phyloP scores from a whole-genome alignment of 1,140 invertebrate genomes.

The Tetragonula clypearis region DNA sequence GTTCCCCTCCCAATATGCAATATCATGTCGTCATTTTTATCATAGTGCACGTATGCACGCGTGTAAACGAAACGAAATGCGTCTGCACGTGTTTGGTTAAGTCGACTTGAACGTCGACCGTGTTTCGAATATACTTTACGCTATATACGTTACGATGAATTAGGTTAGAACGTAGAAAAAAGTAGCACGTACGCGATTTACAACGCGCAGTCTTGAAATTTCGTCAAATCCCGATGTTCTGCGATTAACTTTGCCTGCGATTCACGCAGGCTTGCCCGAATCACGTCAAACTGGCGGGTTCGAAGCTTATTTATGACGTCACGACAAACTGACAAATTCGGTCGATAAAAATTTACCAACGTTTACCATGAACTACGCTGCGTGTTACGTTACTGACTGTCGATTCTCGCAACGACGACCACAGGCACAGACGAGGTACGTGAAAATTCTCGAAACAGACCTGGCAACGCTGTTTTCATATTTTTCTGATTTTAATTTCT shows the following conservation, averaged over 20 bases:
- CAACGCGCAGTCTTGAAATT: too few relatives aligned
- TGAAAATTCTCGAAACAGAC: too few relatives aligned
- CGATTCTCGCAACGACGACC: background rate
- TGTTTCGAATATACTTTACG: background rate
- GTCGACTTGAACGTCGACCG: background rate
- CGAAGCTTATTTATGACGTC: background rate
- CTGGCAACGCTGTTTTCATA: too few relatives aligned
- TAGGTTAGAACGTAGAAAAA: background rate
- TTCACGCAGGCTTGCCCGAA: background rate
- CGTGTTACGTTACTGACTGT: slow-evolving; percentile 33
- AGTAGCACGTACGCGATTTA: background rate
- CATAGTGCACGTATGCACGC: background rate
- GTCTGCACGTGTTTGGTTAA: background rate
- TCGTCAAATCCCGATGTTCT: background rate
- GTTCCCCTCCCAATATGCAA: too few relatives aligned
- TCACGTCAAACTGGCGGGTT: background rate
- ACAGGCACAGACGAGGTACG: too few relatives aligned
- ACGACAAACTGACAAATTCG: background rate
- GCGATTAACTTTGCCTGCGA: background rate
- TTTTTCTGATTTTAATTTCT: too few relatives aligned
- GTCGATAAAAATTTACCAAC: slow-evolving; percentile 36
- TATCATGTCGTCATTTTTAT: background rate
- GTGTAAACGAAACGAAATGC: background rate
- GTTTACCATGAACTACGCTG: background rate
- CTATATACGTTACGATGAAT: background rate